phyloP scores from a whole-genome alignment of 2,888 invertebrate genomes.

The Ophraella communa region DNA sequence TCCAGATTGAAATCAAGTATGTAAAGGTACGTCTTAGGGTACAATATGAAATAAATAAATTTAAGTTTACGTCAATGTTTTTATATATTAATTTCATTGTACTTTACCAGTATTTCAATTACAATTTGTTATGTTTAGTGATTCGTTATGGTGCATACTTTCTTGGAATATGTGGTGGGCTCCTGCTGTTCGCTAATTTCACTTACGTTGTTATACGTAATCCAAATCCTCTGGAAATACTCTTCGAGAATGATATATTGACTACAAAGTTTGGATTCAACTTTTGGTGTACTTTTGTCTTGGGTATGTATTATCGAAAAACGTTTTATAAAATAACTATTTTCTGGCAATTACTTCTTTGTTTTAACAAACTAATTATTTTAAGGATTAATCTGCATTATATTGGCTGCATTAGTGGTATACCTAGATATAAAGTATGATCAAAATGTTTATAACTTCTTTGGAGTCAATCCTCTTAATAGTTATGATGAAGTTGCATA shows the following conservation, averaged over 20 bases:
- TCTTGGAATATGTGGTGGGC: slow-evolving; percentile 60
- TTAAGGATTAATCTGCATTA: slow-evolving; percentile 61
- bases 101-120: too few relatives aligned
- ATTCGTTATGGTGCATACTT: slow-evolving; percentile 63
- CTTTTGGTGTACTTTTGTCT: slow-evolving; percentile 62
- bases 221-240: slow-evolving; percentile 61
- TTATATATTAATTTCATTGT: too few relatives aligned
- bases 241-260: slow-evolving; percentile 61
- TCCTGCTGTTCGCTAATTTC: slow-evolving; percentile 62
- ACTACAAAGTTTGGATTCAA: slow-evolving; percentile 61
- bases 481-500: slow-evolving; percentile 61
- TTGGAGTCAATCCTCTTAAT: slow-evolving; percentile 63
- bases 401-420: slow-evolving; percentile 58
- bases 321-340: too few relatives aligned
- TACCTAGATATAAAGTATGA: slow-evolving; percentile 60
- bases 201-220: slow-evolving; percentile 63
- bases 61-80: too few relatives aligned
- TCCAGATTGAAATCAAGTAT: too few relatives aligned
- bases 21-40: too few relatives aligned
- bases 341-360: too few relatives aligned
- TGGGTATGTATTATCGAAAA: too few relatives aligned
- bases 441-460: slow-evolving; percentile 59
- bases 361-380: slow-evolving; percentile 22
- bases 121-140: neutral
- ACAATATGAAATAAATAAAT: too few relatives aligned